phyloP scores from a whole-genome alignment of 2,888 invertebrate species.

The Philereme vetulata region DNA sequence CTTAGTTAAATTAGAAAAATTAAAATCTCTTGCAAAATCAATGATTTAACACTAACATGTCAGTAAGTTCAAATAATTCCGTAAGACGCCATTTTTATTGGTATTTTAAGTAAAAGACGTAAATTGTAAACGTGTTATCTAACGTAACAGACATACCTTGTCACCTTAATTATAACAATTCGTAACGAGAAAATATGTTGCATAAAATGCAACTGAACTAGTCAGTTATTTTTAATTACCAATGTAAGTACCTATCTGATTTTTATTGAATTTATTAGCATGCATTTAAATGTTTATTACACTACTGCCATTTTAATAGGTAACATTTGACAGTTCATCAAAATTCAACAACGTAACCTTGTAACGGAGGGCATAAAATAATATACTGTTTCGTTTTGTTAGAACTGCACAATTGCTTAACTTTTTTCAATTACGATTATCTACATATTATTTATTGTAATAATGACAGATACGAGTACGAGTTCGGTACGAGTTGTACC shows the following conservation, averaged over 20 bases:
- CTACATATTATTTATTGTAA: no score
- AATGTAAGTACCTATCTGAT: not conserved
- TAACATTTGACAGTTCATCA: no score
- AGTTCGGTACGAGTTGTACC: no score
- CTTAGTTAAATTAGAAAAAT: not conserved
- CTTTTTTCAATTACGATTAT: no score
- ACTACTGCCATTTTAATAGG: no score
- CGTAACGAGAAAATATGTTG: slow-evolving; percentile 20
- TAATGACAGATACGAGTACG: no score
- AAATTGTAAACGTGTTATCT: not conserved
- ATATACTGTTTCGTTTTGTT: no score
- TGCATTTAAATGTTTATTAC: not conserved
- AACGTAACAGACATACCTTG: not conserved
- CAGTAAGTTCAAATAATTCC: slow-evolving; percentile 9
- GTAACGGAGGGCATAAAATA: no score
- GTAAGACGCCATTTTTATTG: not conserved
- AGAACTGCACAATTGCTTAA: no score
- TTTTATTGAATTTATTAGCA: slow-evolving; percentile 15
- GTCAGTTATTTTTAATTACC: slow-evolving; percentile 35
- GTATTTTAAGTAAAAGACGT: not conserved
- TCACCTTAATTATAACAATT: not conserved
- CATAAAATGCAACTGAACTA: slow-evolving; percentile 51
- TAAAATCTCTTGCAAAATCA: slow-evolving; percentile 9
- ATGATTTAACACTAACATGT: slow-evolving; percentile 4
- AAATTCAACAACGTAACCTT: no score